Base-by-base conservation (phyloP, 2,113 vertebrate species). In the Orthonyx spaldingii region DNA sequence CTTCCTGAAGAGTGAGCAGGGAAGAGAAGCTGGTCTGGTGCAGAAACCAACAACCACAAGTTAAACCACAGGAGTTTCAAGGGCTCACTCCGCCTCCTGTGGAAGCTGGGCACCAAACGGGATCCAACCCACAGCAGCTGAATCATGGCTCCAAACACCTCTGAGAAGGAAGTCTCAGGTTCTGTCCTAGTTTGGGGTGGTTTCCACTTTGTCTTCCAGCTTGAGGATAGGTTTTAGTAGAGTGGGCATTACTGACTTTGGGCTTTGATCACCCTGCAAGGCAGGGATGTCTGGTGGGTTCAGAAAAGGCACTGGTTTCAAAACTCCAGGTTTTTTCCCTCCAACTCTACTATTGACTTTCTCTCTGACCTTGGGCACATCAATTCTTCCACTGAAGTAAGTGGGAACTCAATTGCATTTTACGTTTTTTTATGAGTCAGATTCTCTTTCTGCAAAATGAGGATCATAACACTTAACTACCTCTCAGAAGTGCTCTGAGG, bases 391-490 rank as follows among this genome's bases (percentile, higher is more conserved):
- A 71, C 85, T 78, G 93, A 96, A 96, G 90, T 86, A 93, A 96
- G 90, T 92, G 88, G 85, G 88, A 96, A 90, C 88, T 96, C 95
- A 93, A 96, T 84, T 94, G 93, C 92, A 86, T 88, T 94, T 97
- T 90, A 95, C 68, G 37, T 87, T 93, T 96, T 92, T 94, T 97
- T 93, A 96, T 96, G 93, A 95, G 83, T 95, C 85, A 96, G 93
- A 96, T 95, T 96, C 96, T 82, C 59, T 93, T 92, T 96, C 92
- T 94, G 93, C 86, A 90, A 94, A 97, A 97, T 95, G 94, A 96
- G 88, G 80, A 97, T 96, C 90, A 86, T 96, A 96, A 96, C 90
- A 86, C 96, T 96, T 96, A 97, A 96, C 92, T 89, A 96, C 90
- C 88, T 95, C 92, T 95, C 90, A 92, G 85, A 94, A 96, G 83